phyloP scores from a whole-genome alignment of 2,888 invertebrate genomes.

The Limnephilus auricula region DNA sequence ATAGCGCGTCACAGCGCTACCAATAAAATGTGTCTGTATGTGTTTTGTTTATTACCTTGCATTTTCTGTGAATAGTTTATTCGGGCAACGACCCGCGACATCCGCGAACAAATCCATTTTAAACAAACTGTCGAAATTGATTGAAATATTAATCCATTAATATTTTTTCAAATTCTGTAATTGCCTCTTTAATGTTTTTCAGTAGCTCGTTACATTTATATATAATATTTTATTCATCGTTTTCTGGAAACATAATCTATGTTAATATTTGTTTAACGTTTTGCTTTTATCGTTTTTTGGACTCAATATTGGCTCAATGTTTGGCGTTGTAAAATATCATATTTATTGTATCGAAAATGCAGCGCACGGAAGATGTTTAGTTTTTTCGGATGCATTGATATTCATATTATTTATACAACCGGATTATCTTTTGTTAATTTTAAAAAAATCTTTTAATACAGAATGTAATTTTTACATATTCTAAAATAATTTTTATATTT shows the following conservation, averaged over 20 bases:
- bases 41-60: constrained; percentile 19
- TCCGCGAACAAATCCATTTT: not conserved
- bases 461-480: too few relatives aligned
- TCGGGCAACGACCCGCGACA: constrained; percentile 6
- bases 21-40: not conserved
- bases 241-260: not conserved
- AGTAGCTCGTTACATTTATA: not conserved
- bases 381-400: too few relatives aligned
- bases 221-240: not conserved
- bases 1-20: too few relatives aligned
- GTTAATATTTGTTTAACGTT: not conserved
- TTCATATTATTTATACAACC: too few relatives aligned
- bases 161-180: not conserved
- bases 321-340: not conserved
- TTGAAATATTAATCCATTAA: not conserved
- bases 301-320: not conserved
- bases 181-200: constrained; percentile 11
- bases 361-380: too few relatives aligned
- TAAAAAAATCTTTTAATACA: too few relatives aligned
- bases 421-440: too few relatives aligned
- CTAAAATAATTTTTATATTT: too few relatives aligned
- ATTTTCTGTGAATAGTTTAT: not conserved
- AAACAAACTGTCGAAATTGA: not conserved
- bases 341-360: not conserved
- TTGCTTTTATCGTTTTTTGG: not conserved